Evolutionary conservation across 2,888 invertebrate genomes (phyloP), one percentile per base, ranked within the genome.

Genomic region (Timandra comae): DNA sequence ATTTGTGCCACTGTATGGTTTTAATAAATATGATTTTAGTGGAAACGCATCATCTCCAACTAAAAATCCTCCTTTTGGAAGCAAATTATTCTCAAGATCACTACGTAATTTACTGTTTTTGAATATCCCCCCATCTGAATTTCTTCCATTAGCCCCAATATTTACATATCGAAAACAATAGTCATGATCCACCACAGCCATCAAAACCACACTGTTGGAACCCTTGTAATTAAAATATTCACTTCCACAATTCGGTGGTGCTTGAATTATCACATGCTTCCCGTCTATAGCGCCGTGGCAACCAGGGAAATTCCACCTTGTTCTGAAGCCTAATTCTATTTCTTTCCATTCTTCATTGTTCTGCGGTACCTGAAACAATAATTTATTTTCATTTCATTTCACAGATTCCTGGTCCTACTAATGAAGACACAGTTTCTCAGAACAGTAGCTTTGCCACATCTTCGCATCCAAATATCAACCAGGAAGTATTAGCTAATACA

Each of bases 171-270:
- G 26, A 39, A 39, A 39, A 29, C 30, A 30, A 31, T 40, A 39
- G 6, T 39, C 34, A 32, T 37, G 26, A 13, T 43, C 41, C 4
- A 39, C 43, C 7, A 43, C 30, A 28, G 43, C 37, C 37, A 43
- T n/a, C 7, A 41, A 16, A 10, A 44, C 41, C 7, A 44, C 9
- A 27, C 44, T 43, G 28, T 34, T 32, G 5, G 30, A 25, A 12
- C 28, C 28, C 19, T 37, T 39, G 13, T 43, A 39, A 35, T 43
- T 43, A 9, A 32, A 36, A 25, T 21, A 43, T 34, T 32, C 29
- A 16, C 36, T 43, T 30, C 38, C 39, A 34, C 21, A 29, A 29
- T 43, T 37, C 2, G 29, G 23, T 27, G 36, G 43, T 24, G 34
- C 38, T 27, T 36, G 11, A 31, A 39, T 36, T 12, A 27, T 12